These are phyloP conservation scores for Phrynocephalus guinanensis DNA, from an alignment of 2,797 vertebrate genomes.

Conservation along the genomic window DNA sequence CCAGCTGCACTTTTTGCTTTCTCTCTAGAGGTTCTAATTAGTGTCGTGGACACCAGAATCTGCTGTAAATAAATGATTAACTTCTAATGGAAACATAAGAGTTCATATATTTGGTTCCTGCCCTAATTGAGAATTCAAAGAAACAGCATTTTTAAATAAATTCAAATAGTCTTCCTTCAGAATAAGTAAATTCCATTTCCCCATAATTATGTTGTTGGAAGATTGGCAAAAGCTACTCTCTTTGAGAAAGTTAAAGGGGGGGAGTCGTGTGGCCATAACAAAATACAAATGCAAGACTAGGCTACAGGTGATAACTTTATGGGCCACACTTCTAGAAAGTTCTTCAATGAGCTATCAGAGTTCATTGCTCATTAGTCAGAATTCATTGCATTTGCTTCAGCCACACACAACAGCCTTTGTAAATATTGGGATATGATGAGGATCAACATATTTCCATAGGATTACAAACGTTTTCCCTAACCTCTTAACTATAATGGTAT, in stretches of 20 bases:
- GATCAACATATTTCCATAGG: neutral
- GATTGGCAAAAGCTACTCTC: neutral
- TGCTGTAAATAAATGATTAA: too few species aligned
- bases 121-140: neutral
- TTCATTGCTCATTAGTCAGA: neutral
- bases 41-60: neutral
- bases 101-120: neutral
- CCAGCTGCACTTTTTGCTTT: neutral
- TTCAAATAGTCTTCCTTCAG: neutral
- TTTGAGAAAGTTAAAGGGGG: neutral
- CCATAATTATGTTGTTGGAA: neutral
- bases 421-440: neutral
- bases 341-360: neutral
- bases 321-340: neutral
- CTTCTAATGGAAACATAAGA: too few species aligned
- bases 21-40: neutral
- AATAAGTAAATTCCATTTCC: neutral
- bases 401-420: neutral
- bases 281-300: too few species aligned
- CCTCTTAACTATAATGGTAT: neutral
- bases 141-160: neutral
- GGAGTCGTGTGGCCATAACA: too few species aligned
- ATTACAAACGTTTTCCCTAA: neutral
- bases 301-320: too few species aligned
- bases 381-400: neutral